These are phyloP conservation scores for Amblyopsis rosae DNA, from an alignment of 2,113 vertebrate species.

Conservation along the genomic window DNA sequence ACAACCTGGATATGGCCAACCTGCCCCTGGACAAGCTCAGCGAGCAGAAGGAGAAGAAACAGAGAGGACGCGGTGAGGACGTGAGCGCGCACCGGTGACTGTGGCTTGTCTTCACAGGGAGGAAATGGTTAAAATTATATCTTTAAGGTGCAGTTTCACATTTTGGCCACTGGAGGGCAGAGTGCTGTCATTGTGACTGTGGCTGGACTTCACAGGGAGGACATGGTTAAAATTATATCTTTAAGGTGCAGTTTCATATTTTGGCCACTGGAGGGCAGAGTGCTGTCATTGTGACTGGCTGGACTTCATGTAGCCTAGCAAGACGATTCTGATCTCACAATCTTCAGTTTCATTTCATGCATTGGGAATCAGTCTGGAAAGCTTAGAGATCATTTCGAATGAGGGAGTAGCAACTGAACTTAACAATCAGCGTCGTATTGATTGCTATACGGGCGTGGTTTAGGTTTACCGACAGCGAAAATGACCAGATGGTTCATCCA, in stretches of 20 bases:
- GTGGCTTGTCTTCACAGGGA: neutral
- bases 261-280: neutral
- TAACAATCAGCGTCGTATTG: too few relatives aligned
- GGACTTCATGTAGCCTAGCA: too few relatives aligned
- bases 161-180: neutral
- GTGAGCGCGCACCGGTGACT: neutral
- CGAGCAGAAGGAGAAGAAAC: conserved; percentile 97
- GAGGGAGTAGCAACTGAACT: too few relatives aligned
- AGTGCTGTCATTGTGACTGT: neutral
- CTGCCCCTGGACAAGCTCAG: conserved; percentile 96
- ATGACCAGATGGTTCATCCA: too few relatives aligned
- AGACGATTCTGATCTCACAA: too few relatives aligned
- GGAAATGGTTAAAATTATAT: neutral
- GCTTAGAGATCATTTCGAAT: too few relatives aligned
- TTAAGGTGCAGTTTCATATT: neutral
- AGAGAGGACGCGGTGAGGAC: conserved; percentile 89
- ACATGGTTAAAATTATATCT: neutral
- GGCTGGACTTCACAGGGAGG: neutral
- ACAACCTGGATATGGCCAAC: conserved; percentile 92
- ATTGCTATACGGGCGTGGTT: too few relatives aligned
- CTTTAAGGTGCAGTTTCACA: neutral
- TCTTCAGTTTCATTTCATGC: too few relatives aligned
- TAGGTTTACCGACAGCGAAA: too few relatives aligned
- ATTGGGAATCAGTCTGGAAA: too few relatives aligned
- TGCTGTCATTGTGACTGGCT: too few relatives aligned